Percentiles rank a stretch among this genome's conserved stretches.
phyloP scores from a whole-genome alignment of 2,888 invertebrate species.

The Deilephila porcellus region DNA sequence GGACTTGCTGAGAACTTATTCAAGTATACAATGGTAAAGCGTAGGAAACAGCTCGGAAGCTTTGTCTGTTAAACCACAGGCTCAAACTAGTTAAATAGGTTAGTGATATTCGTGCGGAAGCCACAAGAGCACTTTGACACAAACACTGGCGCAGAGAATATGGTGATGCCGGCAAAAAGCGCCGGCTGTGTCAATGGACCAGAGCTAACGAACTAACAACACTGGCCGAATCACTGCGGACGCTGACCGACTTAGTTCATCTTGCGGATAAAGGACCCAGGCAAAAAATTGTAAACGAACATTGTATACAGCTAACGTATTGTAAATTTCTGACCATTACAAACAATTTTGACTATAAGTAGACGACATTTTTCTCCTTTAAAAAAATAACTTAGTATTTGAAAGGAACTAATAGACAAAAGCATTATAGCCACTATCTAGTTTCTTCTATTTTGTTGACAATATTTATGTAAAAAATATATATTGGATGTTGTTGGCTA shows the following conservation, averaged over 20 bases:
- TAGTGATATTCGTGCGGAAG: constrained; percentile 5
- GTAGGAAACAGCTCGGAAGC: background rate
- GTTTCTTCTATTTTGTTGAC: too few species aligned
- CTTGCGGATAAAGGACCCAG: background rate
- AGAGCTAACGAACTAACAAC: constrained; percentile 11
- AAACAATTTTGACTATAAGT: too few species aligned
- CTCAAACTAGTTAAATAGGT: background rate
- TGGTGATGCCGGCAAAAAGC: constrained; percentile 20
- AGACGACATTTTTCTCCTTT: too few species aligned
- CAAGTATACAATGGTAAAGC: background rate
- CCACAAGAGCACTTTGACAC: constrained; percentile 17
- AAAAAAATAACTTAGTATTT: too few species aligned
- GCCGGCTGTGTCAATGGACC: background rate
- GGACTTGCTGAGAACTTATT: too few species aligned
- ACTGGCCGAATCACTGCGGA: background rate
- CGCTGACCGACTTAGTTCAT: background rate
- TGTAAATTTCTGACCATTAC: background rate
- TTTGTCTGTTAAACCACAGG: background rate
- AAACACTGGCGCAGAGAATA: background rate
- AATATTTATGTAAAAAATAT: too few species aligned
- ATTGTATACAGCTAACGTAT: background rate
- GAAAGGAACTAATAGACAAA: too few species aligned
- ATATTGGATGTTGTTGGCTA: too few species aligned
- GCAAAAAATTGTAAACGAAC: background rate
- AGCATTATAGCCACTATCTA: too few species aligned